Evolutionary conservation across 2,797 vertebrate species (phyloP).

Genomic region (Alectoris magna): DNA sequence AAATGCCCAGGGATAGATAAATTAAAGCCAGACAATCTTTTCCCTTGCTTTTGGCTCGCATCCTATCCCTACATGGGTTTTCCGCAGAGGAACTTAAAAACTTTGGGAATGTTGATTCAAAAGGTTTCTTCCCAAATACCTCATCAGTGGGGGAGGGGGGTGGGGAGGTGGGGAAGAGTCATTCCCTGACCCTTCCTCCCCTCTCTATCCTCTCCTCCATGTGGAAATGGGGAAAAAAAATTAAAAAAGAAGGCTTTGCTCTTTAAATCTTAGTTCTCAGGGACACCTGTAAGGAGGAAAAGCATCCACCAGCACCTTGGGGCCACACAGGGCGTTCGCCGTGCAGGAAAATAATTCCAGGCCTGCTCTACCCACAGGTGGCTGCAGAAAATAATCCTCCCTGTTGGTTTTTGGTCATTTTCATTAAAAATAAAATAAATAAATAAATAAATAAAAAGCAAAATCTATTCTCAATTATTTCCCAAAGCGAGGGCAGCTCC

Average conservation of each 20-base stretch:
- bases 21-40: constrained; percentile 65
- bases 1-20: constrained; percentile 57
- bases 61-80: constrained; percentile 63
- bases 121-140: constrained; percentile 62
- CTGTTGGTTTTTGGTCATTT: not conserved
- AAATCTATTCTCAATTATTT: not conserved
- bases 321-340: not conserved
- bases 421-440: not conserved
- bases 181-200: constrained; percentile 23
- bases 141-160: not conserved
- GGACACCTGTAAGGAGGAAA: not conserved
- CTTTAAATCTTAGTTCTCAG: not conserved
- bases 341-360: not conserved
- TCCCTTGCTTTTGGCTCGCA: constrained; percentile 20
- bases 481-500: not conserved
- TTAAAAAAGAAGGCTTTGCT: not conserved
- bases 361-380: not conserved
- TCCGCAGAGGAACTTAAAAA: constrained; percentile 42
- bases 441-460: too few relatives aligned
- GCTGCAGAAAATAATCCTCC: not conserved
- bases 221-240: not conserved
- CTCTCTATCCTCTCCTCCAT: not conserved
- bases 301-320: not conserved
- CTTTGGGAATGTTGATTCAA: constrained; percentile 63
- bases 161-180: not conserved